Conservation (phyloP, 2,888 invertebrate genomes). For the Idaea aversata region DNA sequence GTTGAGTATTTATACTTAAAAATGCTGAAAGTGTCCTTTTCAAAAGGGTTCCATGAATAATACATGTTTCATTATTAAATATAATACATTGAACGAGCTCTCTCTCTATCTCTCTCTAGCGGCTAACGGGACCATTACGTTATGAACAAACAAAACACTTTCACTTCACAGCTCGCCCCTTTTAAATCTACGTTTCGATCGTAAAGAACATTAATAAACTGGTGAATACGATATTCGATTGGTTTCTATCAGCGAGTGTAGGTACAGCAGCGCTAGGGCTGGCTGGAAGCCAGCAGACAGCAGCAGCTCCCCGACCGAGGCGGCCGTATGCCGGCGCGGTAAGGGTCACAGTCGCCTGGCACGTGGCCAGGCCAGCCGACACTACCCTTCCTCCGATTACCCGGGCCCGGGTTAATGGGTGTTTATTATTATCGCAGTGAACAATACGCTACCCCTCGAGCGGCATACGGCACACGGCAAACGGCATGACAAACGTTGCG, state of each 20-base stretch:
- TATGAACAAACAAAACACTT: background rate
- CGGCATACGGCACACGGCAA: background rate
- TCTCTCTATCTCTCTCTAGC: too few species aligned
- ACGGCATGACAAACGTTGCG: constrained; percentile 1
- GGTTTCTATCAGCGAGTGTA: constrained; percentile 1
- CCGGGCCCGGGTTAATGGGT: constrained; percentile 16
- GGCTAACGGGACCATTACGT: background rate
- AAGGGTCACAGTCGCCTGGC: constrained; percentile 20
- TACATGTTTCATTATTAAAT: background rate
- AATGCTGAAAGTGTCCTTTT: constrained; percentile 1
- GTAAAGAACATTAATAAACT: constrained; percentile 3
- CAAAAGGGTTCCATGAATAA: background rate
- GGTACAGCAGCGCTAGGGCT: background rate
- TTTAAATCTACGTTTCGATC: background rate
- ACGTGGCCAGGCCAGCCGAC: constrained; percentile 16
- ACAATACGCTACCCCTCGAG: background rate
- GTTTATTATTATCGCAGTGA: constrained; percentile 18
- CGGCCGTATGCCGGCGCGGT: constrained; percentile 8
- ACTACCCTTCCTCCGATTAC: constrained; percentile 12
- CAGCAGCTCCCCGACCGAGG: background rate
- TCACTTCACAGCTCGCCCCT: background rate
- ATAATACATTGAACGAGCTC: background rate
- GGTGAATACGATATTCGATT: background rate
- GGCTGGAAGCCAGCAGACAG: constrained; percentile 1
- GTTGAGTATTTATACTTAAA: background rate